phyloP scores from a whole-genome alignment of 2,113 vertebrate genomes.

The Pteruthius melanotis region DNA sequence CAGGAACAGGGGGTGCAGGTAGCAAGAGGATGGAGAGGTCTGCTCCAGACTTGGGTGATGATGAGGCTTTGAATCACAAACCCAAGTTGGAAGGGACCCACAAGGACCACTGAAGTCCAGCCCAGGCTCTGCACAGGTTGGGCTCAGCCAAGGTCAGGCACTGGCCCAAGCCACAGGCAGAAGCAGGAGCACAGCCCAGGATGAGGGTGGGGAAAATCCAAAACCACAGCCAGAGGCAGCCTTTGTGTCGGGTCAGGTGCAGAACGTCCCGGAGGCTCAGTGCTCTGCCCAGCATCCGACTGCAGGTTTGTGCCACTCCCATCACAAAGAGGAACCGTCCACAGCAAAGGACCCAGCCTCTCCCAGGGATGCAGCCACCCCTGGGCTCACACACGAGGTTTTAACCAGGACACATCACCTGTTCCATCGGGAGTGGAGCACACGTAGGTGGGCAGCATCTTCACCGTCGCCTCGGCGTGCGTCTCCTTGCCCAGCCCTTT shows the following conservation, averaged over 20 bases:
- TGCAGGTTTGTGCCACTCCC: neutral
- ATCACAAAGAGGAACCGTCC: neutral
- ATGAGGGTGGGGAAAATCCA: neutral
- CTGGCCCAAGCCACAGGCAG: neutral
- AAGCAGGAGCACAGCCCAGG: neutral
- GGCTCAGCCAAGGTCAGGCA: neutral
- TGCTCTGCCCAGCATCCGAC: neutral
- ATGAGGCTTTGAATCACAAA: neutral
- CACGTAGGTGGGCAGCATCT: conserved; percentile 95
- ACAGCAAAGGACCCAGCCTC: neutral
- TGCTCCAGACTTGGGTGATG: neutral
- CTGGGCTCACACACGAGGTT: accelerated
- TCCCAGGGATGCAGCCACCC: neutral
- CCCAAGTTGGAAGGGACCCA: neutral
- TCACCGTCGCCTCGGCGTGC: conserved; percentile 75
- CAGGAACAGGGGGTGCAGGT: accelerated
- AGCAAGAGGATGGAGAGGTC: neutral
- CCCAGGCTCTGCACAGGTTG: neutral
- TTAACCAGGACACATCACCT: conserved; percentile 60
- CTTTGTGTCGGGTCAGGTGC: neutral
- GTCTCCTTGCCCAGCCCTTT: conserved; percentile 80
- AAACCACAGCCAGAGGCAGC: neutral
- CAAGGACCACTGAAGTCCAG: neutral
- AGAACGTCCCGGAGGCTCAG: neutral
- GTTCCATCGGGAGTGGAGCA: conserved; percentile 91